Base-by-base conservation (phyloP, 2,888 invertebrate genomes). In the Synanthedon formicaeformis region DNA sequence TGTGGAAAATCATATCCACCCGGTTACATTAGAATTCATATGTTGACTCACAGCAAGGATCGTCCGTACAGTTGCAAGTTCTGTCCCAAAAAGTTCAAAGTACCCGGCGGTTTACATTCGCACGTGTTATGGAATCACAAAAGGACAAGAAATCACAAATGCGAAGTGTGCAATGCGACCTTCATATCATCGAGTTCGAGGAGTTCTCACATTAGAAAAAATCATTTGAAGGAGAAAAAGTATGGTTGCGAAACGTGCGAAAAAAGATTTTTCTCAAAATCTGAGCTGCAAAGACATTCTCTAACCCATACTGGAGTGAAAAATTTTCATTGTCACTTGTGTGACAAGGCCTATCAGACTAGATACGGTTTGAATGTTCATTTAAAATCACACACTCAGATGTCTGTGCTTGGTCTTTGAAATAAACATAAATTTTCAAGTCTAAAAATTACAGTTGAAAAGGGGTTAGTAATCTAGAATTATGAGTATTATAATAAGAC, bases 1-100 rank as follows among this genome's bases (percentile, higher is more conserved):
- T 88, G 88, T 60, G 88, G 88, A 0, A 88, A 88, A 58, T 87
- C 88, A 1, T 88, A 88, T 58, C 85, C 86, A 0, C 77, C 79
- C 0, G 81, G 86, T 0, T 88, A 88, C 53, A 87, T 88, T 41
- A 65, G 75, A 58, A 75, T 84, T n/a, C 88, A 88, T 56, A 84
- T 87, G 80, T 58, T 80, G 13, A 88, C 84, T 12, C 88, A 88
- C 50, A 75, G 85, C 52, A 75, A 67, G 53, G 75, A 83, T 48
- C 65, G 77, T 5, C 72, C 78, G 0, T 87, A 86, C 58, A 75
- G 80, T 54, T 88, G 88, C 60, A 82, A 84, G 60, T 84, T 74
- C 55, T 88, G 88, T 54, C 86, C 84, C 13, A 88, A 88, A 57
- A 84, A 78, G 50, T 88, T 88, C 53, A 88, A 88, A 74, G 86